Evolutionary conservation across 2,797 vertebrate genomes (phyloP).

Genomic region (Heteromormyrus szaboi): DNA sequence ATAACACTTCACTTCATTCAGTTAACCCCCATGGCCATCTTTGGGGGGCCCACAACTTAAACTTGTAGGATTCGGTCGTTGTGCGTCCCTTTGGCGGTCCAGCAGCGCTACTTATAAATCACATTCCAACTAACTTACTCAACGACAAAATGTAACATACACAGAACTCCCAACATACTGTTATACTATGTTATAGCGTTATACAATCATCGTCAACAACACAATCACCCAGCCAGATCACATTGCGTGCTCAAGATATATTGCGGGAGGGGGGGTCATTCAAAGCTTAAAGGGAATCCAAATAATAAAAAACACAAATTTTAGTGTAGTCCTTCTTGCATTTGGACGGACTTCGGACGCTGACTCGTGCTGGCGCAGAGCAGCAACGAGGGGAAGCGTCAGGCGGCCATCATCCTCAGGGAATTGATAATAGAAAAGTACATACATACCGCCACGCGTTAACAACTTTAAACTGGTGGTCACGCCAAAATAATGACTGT

Average conservation of each 20-base stretch:
- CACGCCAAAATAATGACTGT: neutral
- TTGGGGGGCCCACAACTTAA: neutral
- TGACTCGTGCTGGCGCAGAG: neutral
- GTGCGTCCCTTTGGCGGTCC: neutral
- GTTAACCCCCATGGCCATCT: neutral
- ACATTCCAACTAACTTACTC: neutral
- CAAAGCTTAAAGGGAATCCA: neutral
- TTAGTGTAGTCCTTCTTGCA: neutral
- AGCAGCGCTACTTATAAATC: neutral
- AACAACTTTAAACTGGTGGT: neutral
- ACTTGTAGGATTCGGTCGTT: neutral
- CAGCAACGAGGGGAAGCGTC: neutral
- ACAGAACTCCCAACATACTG: neutral
- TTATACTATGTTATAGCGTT: neutral
- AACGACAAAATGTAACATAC: neutral
- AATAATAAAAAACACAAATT: neutral
- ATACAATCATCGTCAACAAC: neutral
- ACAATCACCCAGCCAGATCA: neutral
- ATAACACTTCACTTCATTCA: neutral
- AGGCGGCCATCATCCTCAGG: constrained; percentile 11
- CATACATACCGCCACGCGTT: neutral
- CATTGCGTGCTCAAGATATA: neutral
- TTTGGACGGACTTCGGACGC: neutral
- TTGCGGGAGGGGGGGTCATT: neutral
- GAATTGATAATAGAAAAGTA: neutral